Conservation (phyloP, 2,888 invertebrate species). For the Hedya salicella region DNA sequence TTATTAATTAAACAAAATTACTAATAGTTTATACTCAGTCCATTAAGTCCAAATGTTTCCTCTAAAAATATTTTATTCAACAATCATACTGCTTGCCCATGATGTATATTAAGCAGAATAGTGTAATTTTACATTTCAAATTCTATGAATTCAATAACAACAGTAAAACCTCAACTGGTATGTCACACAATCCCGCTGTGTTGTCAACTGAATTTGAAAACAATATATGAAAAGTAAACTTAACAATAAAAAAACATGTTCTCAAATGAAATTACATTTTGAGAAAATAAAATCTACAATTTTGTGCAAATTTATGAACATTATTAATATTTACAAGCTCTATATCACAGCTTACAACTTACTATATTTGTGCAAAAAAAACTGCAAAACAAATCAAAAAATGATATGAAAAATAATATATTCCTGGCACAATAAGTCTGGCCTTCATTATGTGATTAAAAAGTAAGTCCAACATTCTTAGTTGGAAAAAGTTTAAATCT, state of each 20-base stretch:
- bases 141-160: slow-evolving; percentile 12
- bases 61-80: slow-evolving; percentile 70
- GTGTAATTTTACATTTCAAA: slow-evolving; percentile 28
- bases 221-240: slow-evolving; percentile 34
- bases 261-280: slow-evolving; percentile 36
- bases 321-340: slow-evolving; percentile 75
- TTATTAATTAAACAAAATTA: slow-evolving; percentile 77
- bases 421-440: slow-evolving; percentile 7
- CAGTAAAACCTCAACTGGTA: slow-evolving; percentile 14
- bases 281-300: slow-evolving; percentile 41
- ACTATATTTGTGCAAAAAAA: slow-evolving; percentile 64
- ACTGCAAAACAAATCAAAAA: slow-evolving; percentile 44
- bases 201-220: slow-evolving; percentile 27
- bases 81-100: slow-evolving; percentile 64
- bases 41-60: slow-evolving; percentile 68
- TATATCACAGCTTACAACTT: slow-evolving; percentile 82
- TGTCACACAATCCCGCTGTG: slow-evolving; percentile 16
- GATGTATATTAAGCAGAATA: slow-evolving; percentile 62
- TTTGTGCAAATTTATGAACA: slow-evolving; percentile 44
- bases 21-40: slow-evolving; percentile 82
- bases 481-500: neutral
- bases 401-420: neutral
- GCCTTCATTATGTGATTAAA: slow-evolving; percentile 7
- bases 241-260: slow-evolving; percentile 43
- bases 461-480: neutral